Evolutionary conservation across 2,797 vertebrate genomes (phyloP), one percentile per base, ranked within the genome.

Genomic region (Rhinogobio ventralis): DNA sequence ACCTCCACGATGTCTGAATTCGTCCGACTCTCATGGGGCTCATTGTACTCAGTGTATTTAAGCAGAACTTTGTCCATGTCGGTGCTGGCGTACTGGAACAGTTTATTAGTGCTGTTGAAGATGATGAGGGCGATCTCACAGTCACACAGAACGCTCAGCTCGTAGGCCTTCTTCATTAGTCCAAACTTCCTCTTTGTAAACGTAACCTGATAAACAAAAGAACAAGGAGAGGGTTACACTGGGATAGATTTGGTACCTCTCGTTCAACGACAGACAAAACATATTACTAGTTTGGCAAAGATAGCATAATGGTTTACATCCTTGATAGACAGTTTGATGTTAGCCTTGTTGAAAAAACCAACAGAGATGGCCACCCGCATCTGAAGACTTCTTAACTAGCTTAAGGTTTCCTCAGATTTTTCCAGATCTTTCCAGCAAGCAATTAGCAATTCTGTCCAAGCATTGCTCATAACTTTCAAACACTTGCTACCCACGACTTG

Each of bases 181-280:
- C 96, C 96, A 92, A 97, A 97, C 94, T 97, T 97, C 92, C 96
- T 95, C 94, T 97, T 97, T 0, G 96, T 97, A 93, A 96, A 97
- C 86, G 96, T 97, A 94, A 96, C 96, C 96, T 97, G 90, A 42
- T 36, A 9, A 45, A 49, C 19, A 89, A 86, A 57, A 62, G 8
- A 28, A 67, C 9, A 60, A 68, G 30, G 7, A 11, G 30, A 30
- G 13, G 49, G 64, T 84, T 71, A 84, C 14, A 51, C 23, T 36
- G 13, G 66, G 55, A 51, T 30, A 30, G 14, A 39, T 51, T 30
- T 20, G 60, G 36, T 13, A 53, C 23, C 25, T 55, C 30, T 42
- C 7, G 0, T 74, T 53, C 19, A 23, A 23, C 23, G 28, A 74
- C 30, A 36, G 19, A 28, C 45, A 19, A 30, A 49, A 49, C 9